Evolutionary conservation across 2,113 vertebrate genomes (phyloP), one percentile per base, ranked within the genome.

Genomic region (Origma solitaria): DNA sequence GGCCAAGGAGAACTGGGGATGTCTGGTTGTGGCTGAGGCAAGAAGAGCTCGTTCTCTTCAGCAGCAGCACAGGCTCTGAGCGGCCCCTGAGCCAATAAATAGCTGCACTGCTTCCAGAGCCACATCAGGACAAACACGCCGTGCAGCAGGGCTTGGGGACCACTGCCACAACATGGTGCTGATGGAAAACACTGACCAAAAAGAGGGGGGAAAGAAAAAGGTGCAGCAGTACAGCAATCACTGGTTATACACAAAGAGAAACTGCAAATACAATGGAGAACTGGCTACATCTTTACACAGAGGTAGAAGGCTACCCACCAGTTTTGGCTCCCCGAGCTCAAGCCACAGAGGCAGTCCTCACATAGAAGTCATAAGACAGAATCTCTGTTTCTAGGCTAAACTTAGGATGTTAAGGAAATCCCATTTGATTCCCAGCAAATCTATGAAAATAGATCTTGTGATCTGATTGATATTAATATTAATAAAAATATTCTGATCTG

Each of bases 11-110:
- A 35, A 92, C 66, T 40, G 68, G 50, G 72, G 94, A 92, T 0
- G 18, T 50, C 79, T 88, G 49, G 33, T 45, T 54, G 64, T 19
- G 76, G 76, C 69, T 77, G 62, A 81, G 85, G 56, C 11, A 88
- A 51, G 88, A 94, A 95, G 92, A 95, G 76, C 60, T 51, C 2
- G 35, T 94, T 97, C 92, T 60, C 65, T 78, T 86, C 80, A 81
- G 86, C 62, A 92, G 80, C 56, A 58, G 33, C 5, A 22, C 23
- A 12, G 71, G 45, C 82, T 80, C 5, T 86, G 56, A 90, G 58
- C 60, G 37, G n/a, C 87, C 72, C 45, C 53, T 72, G 80, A 76
- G 91, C 83, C 88, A 93, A 54, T 42, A 86, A 95, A 96, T 44
- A 90, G 42, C 76, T 81, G 20, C 9, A 0, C 11, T 44, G 56